phyloP scores from a whole-genome alignment of 2,888 invertebrate genomes.

The Nomada lathburiana region DNA sequence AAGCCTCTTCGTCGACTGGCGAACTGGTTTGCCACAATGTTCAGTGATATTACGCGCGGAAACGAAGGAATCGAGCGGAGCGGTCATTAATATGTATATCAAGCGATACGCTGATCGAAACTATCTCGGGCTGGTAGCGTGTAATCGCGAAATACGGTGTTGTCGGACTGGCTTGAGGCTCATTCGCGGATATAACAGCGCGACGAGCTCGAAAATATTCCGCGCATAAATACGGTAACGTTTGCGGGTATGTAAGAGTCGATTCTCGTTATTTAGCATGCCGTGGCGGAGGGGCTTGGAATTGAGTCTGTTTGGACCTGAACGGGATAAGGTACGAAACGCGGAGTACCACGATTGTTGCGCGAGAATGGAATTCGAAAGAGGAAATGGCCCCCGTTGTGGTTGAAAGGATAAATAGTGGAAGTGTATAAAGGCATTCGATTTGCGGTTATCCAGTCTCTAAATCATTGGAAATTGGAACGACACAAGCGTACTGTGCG shows the following conservation, averaged over 20 bases:
- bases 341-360: background rate
- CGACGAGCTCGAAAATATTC: constrained; percentile 21
- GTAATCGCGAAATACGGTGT: constrained; percentile 45
- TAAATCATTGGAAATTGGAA: background rate
- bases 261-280: constrained; percentile 23
- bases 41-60: constrained; percentile 18
- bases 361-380: background rate
- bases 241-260: background rate
- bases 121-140: constrained; percentile 12
- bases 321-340: constrained; percentile 8
- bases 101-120: constrained; percentile 38
- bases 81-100: constrained; percentile 35
- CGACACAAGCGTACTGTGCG: background rate
- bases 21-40: constrained; percentile 48
- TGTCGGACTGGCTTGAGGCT: constrained; percentile 21
- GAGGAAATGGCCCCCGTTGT: background rate
- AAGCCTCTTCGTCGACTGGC: constrained; percentile 15
- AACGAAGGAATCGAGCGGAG: constrained; percentile 8
- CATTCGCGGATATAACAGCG: constrained; percentile 6
- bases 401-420: background rate
- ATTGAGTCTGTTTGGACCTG: constrained; percentile 15
- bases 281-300: background rate
- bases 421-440: background rate
- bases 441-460: background rate
- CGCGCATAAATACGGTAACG: constrained; percentile 9